Percentiles rank a stretch among this genome's conserved stretches.
These are phyloP conservation scores for Actinemys pallida DNA, from an alignment of 2,113 vertebrate genomes.

Conservation along the genomic window DNA sequence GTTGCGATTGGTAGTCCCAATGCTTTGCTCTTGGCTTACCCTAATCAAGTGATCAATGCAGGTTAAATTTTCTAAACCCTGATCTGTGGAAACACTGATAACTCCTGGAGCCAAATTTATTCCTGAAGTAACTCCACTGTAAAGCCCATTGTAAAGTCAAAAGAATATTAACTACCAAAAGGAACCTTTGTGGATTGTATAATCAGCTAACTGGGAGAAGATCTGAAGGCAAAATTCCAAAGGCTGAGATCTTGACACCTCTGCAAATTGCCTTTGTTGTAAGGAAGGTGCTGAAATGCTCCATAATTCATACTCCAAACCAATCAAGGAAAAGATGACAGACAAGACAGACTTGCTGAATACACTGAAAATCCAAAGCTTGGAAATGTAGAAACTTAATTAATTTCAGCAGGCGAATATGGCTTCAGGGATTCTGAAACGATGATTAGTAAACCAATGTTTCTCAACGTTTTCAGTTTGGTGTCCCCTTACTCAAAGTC, in stretches of 20 bases:
- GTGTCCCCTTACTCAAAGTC: neutral
- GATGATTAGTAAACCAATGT: neutral
- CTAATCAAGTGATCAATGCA: neutral
- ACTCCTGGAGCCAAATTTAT: slow-evolving; percentile 54
- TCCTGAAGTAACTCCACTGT: neutral
- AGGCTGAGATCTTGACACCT: neutral
- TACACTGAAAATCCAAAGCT: neutral
- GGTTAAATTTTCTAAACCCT: slow-evolving; percentile 9
- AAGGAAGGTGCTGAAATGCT: neutral
- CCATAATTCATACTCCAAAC: neutral
- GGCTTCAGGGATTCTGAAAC: neutral
- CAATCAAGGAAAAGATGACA: neutral
- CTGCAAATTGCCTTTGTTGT: neutral
- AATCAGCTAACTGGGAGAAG: neutral
- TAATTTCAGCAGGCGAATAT: neutral
- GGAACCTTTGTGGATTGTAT: neutral
- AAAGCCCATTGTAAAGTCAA: slow-evolving; percentile 32
- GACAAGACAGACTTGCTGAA: neutral
- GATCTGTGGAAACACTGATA: neutral
- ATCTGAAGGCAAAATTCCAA: fast-evolving
- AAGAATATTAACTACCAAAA: slow-evolving; percentile 50
- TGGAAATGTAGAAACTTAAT: neutral
- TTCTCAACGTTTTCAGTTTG: neutral
- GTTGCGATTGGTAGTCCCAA: neutral
- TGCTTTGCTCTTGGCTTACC: neutral